These are phyloP conservation scores for Anolis apletophallus DNA, from an alignment of 2,797 vertebrate genomes.

Conservation along the genomic window DNA sequence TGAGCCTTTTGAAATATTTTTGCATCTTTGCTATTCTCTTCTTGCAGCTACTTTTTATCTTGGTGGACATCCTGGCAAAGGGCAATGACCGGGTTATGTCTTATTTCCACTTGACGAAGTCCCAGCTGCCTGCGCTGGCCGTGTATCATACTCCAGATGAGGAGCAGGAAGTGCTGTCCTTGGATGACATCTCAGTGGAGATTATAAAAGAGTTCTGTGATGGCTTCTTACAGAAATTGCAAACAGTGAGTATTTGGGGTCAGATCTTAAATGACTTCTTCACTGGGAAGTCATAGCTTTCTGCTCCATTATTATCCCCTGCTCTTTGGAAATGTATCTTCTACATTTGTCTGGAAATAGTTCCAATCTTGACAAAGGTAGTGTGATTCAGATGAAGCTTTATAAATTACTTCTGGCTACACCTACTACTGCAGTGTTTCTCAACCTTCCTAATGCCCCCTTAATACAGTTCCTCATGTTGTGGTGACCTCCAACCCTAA, in stretches of 20 bases:
- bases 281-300: not conserved
- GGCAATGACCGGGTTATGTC: constrained; percentile 81
- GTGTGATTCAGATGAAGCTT: not conserved
- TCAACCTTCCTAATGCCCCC: too few relatives aligned
- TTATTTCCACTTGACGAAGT: constrained; percentile 86
- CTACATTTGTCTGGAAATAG: constrained; percentile 4
- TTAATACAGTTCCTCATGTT: too few relatives aligned
- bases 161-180: constrained; percentile 81
- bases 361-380: not conserved
- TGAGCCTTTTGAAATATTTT: constrained; percentile 9
- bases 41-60: constrained; percentile 89
- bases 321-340: not conserved
- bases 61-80: constrained; percentile 83
- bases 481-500: too few relatives aligned
- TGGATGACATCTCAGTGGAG: constrained; percentile 80
- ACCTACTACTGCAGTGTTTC: too few relatives aligned
- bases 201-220: constrained; percentile 84
- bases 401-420: too few relatives aligned
- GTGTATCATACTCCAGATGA: constrained; percentile 84
- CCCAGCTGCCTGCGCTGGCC: constrained; percentile 88
- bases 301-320: constrained; percentile 9
- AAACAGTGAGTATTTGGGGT: constrained; percentile 62
- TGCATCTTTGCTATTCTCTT: constrained; percentile 30
- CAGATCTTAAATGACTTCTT: constrained; percentile 4
- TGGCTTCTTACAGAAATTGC: constrained; percentile 74